Conservation (phyloP, 1,140 invertebrate species). For the Eufriesea mexicana region DNA sequence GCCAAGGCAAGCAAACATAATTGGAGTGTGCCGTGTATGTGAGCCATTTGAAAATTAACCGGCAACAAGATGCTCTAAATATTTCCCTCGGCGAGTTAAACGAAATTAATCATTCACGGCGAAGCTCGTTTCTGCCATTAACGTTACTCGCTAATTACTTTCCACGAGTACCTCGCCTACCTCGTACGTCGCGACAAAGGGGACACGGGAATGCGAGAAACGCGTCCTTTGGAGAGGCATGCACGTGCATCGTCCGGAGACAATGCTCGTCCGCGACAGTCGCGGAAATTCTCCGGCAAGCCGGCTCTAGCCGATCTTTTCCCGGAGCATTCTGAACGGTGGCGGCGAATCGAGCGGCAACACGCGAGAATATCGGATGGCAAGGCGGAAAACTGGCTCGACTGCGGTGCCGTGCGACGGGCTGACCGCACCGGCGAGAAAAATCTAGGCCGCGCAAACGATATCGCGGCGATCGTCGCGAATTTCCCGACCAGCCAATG, state of each 20-base stretch:
- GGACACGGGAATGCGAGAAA: neutral
- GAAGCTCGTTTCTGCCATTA: conserved; percentile 4
- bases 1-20: neutral
- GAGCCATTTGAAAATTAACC: neutral
- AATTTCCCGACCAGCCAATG: neutral
- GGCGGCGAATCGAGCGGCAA: neutral
- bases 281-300: neutral
- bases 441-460: conserved; percentile 13
- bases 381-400: neutral
- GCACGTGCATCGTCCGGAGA: conserved; percentile 1
- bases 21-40: neutral
- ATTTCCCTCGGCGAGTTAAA: no score
- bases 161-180: neutral
- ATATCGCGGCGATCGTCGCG: neutral
- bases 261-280: neutral
- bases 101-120: neutral
- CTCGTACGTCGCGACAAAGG: neutral
- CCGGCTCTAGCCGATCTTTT: neutral
- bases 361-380: conserved; percentile 22
- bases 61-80: neutral
- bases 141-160: conserved; percentile 8
- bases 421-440: neutral
- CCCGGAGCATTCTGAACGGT: neutral
- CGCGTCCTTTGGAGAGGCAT: neutral
- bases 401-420: neutral